These are phyloP conservation scores for Notiomystis cincta DNA, from an alignment of 2,113 vertebrate species.

Conservation along the genomic window DNA sequence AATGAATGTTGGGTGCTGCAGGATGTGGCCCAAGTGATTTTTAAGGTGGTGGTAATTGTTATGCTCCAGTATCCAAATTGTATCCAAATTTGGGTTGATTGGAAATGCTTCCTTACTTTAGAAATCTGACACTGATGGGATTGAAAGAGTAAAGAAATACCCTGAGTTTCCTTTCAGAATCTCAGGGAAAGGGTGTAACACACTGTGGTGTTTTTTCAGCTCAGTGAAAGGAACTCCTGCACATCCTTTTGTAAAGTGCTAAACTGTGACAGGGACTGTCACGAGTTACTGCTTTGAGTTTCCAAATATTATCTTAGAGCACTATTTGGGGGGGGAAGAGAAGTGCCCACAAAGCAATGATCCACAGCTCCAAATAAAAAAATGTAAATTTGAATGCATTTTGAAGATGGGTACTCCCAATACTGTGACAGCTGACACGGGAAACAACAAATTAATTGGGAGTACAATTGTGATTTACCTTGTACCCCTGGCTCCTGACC, in stretches of 20 bases:
- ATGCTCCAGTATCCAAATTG: not conserved
- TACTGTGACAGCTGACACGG: not conserved
- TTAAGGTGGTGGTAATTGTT: not conserved
- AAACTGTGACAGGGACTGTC: not conserved
- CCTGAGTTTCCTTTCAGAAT: not conserved
- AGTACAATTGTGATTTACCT: not conserved
- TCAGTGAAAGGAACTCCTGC: not conserved
- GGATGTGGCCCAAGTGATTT: not conserved
- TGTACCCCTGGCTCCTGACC: not conserved
- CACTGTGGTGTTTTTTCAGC: not conserved
- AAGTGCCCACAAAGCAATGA: not conserved
- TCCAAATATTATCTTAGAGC: not conserved
- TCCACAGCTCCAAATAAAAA: not conserved
- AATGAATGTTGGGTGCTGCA: not conserved
- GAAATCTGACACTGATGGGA: not conserved
- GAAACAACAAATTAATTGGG: not conserved
- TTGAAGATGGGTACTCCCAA: not conserved
- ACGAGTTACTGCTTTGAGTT: not conserved
- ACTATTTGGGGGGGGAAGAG: not conserved
- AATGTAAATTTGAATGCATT: not conserved
- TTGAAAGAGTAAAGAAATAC: not conserved
- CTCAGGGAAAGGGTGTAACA: not conserved
- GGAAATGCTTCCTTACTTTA: not conserved
- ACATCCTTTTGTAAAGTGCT: not conserved
- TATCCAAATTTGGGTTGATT: not conserved